phyloP scores from a whole-genome alignment of 2,797 vertebrate species.

The Hyperoplus lanceolatus region DNA sequence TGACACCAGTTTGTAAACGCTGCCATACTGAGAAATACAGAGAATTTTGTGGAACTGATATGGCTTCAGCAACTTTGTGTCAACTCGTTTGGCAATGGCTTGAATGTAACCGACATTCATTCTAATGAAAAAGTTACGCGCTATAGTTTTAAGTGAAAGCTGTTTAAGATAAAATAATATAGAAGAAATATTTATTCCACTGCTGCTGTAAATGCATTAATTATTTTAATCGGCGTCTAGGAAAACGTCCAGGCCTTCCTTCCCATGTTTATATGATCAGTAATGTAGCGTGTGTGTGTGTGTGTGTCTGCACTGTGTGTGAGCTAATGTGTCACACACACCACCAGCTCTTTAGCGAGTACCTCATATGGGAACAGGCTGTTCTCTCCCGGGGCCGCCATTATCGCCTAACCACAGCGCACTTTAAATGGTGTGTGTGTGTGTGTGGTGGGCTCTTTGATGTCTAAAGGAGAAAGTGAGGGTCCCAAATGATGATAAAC shows the following conservation, averaged over 20 bases:
- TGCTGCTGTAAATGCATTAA: not conserved
- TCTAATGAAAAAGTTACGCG: too few relatives aligned
- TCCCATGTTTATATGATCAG: constrained; percentile 47
- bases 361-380: constrained; percentile 72
- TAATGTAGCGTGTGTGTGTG: constrained; percentile 52
- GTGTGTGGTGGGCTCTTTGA: constrained; percentile 41
- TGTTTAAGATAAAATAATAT: not conserved
- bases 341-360: constrained; percentile 9
- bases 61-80: too few relatives aligned
- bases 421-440: constrained; percentile 27
- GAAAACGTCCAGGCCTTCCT: not conserved
- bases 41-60: too few relatives aligned
- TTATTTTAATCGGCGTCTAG: not conserved
- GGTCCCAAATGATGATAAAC: constrained; percentile 29
- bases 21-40: too few relatives aligned
- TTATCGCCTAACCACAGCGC: constrained; percentile 65
- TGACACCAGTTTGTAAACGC: too few relatives aligned
- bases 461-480: constrained; percentile 63
- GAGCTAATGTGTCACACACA: constrained; percentile 11
- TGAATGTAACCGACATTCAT: too few relatives aligned
- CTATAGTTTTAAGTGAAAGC: constrained; percentile 1
- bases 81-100: too few relatives aligned
- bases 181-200: not conserved
- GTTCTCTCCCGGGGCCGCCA: constrained; percentile 45
- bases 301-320: constrained; percentile 6